Conservation (phyloP, 2,113 vertebrate genomes). For the Pseudorhombus dupliciocellatus region DNA sequence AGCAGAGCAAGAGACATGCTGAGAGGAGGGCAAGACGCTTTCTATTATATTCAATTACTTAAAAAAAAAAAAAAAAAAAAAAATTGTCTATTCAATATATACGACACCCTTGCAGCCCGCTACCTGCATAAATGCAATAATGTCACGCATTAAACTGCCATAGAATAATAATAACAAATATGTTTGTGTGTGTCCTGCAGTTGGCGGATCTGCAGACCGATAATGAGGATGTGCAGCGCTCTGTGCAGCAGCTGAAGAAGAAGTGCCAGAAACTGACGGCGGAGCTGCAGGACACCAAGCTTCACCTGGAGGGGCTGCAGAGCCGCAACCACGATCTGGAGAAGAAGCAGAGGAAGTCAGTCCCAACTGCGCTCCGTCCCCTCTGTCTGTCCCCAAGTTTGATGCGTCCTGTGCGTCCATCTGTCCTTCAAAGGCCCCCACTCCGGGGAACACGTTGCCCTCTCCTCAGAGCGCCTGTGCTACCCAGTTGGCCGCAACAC, state of each 20-base stretch:
- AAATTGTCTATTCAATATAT: background rate
- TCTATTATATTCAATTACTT: background rate
- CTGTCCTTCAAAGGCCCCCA: background rate
- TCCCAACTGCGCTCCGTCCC: background rate
- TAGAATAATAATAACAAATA: background rate
- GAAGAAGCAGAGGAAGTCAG: constrained; percentile 97
- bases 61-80: too few relatives aligned
- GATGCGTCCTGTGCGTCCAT: background rate
- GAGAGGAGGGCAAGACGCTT: constrained; percentile 86
- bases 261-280: constrained; percentile 91
- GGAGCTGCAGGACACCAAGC: constrained; percentile 96
- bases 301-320: constrained; percentile 96
- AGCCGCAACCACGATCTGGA: constrained; percentile 97
- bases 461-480: constrained; percentile 27
- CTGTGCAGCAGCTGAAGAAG: constrained; percentile 94
- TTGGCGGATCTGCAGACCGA: constrained; percentile 92
- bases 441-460: constrained; percentile 20
- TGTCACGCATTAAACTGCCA: constrained; percentile 11
- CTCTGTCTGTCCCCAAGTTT: background rate
- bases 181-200: constrained; percentile 71
- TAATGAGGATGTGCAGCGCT: constrained; percentile 90
- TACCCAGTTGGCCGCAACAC: constrained; percentile 40
- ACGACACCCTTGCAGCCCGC: background rate
- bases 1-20: constrained; percentile 92
- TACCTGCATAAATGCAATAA: background rate